A percentile compares a stretch with the other conserved stretches of the same genome.
Evolutionary conservation across 2,888 invertebrate species (phyloP).

Genomic region (Leptodirus hochenwartii): DNA sequence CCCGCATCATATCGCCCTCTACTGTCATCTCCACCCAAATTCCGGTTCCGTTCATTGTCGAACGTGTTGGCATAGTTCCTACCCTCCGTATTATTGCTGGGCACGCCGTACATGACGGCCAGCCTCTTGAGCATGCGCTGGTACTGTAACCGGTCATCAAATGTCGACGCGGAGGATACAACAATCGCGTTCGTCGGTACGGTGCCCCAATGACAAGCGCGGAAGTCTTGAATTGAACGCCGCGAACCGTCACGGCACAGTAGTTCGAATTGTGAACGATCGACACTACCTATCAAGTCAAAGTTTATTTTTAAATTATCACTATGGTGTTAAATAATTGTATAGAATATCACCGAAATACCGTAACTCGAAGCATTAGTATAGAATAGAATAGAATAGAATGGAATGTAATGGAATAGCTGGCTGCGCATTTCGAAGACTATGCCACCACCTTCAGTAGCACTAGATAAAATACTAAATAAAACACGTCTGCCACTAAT

Average conservation of each 20-base stretch:
- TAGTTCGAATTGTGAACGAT: conserved; percentile 67
- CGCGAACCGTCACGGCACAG: conserved; percentile 66
- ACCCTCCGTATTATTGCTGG: conserved; percentile 9
- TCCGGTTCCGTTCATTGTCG: conserved; percentile 18
- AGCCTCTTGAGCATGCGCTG: conserved; percentile 47
- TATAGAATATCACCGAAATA: no score
- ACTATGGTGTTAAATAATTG: no score
- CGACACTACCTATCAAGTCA: no score
- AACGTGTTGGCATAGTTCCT: conserved; percentile 16
- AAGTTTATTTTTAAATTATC: no score
- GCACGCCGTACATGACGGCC: conserved; percentile 26
- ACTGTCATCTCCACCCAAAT: conserved; percentile 19
- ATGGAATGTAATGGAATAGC: no score
- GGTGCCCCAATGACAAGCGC: conserved; percentile 68
- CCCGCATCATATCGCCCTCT: conserved; percentile 19
- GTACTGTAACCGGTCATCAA: conserved; percentile 36
- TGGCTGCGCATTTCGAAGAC: no score
- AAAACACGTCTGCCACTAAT: neutral
- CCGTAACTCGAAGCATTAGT: no score
- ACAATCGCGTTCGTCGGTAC: conserved; percentile 73
- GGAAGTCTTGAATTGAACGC: conserved; percentile 45
- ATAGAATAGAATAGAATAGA: no score
- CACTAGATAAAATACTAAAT: conserved; percentile 32
- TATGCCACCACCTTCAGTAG: conserved; percentile 45
- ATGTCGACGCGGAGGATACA: conserved; percentile 59